Evolutionary conservation across 2,888 invertebrate species (phyloP).

Genomic region (Exocentrus adspersus): DNA sequence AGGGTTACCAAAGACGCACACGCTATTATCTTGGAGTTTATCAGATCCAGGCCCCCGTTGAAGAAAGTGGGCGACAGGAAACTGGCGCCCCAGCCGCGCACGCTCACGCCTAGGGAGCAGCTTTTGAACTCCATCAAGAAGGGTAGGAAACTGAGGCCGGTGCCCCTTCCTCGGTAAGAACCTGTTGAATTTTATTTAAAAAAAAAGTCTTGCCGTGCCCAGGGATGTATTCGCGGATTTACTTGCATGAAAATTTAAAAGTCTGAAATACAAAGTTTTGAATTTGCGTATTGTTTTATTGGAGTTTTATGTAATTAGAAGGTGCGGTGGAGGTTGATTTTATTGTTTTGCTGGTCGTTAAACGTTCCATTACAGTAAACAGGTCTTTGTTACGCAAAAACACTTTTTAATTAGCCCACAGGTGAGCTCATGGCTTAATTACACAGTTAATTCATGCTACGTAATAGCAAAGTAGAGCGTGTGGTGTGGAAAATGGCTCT

Average conservation of each 20-base stretch:
- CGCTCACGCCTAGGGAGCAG: constrained; percentile 83
- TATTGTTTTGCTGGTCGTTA: neutral
- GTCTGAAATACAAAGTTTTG: neutral
- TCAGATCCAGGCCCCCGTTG: constrained; percentile 92
- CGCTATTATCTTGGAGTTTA: constrained; percentile 95
- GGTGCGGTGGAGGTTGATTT: neutral
- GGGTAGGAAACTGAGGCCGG: constrained; percentile 75
- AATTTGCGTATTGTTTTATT: constrained; percentile 11
- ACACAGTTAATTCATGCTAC: neutral
- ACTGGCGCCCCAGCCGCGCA: constrained; percentile 77
- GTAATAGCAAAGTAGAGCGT: neutral
- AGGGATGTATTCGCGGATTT: neutral
- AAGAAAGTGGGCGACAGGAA: constrained; percentile 90
- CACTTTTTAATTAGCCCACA: neutral
- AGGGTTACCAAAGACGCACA: constrained; percentile 94
- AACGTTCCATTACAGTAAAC: neutral
- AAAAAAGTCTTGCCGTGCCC: no score
- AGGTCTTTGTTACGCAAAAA: neutral
- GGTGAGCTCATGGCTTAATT: neutral
- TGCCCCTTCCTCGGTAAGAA: constrained; percentile 54
- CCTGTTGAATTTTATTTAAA: neutral
- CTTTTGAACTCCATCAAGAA: constrained; percentile 87
- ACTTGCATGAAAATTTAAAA: no score
- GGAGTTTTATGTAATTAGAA: constrained; percentile 1
- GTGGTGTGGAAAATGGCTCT: neutral